Evolutionary conservation across 2,113 vertebrate genomes (phyloP).

Genomic region (Penelope pileata): DNA sequence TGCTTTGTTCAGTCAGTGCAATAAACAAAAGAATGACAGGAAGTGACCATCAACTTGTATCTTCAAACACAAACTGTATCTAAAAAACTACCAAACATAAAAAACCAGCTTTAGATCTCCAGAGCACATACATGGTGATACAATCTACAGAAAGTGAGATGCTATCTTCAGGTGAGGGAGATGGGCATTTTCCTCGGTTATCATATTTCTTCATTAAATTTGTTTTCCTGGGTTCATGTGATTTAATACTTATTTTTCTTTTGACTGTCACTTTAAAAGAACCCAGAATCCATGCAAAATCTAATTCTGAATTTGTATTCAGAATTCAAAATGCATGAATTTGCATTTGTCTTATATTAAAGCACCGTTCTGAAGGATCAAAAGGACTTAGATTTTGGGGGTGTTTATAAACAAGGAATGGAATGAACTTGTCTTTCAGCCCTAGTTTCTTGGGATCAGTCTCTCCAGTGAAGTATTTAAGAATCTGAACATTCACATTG

Average conservation of each 20-base stretch:
- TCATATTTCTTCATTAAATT: background rate
- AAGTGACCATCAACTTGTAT: background rate
- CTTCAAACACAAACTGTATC: background rate
- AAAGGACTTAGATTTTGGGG: background rate
- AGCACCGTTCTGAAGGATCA: background rate
- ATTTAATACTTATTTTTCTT: background rate
- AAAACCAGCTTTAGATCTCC: background rate
- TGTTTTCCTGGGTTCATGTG: background rate
- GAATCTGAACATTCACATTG: background rate
- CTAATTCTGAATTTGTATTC: background rate
- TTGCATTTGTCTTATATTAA: background rate
- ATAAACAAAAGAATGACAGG: background rate
- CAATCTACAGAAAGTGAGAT: background rate
- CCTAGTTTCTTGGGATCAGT: background rate
- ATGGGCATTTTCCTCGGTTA: background rate
- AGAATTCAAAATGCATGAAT: background rate
- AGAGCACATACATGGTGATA: background rate
- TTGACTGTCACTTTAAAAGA: background rate
- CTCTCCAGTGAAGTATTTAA: background rate
- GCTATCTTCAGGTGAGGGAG: background rate
- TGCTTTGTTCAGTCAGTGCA: background rate
- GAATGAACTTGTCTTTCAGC: background rate
- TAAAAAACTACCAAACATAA: background rate
- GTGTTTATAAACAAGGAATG: background rate
- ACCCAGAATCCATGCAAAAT: background rate